A percentile compares a stretch with the other conserved stretches of the same genome.
Conservation (phyloP, 1,140 invertebrate genomes). For the Colletes latitarsis region DNA sequence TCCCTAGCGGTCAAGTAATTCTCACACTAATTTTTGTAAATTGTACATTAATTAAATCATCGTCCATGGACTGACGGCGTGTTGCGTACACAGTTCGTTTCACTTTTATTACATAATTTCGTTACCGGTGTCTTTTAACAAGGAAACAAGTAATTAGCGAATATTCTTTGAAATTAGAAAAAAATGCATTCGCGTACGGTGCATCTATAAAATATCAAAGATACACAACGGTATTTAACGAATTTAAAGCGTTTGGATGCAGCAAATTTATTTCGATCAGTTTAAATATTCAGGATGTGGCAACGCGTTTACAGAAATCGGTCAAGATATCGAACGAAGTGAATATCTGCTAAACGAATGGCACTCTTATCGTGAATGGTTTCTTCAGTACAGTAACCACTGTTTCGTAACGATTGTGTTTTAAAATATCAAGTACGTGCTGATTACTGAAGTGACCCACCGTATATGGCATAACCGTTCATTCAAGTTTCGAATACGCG, state of each 20-base stretch:
- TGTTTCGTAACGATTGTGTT: slow-evolving; percentile 16
- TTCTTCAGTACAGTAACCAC: neutral
- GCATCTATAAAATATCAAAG: neutral
- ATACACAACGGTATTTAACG: neutral
- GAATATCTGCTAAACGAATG: neutral
- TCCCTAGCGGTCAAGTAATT: slow-evolving; percentile 52
- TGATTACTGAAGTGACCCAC: neutral
- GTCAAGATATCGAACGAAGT: neutral
- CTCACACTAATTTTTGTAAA: slow-evolving; percentile 68
- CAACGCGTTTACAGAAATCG: neutral
- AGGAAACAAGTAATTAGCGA: slow-evolving; percentile 38
- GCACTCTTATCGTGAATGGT: neutral
- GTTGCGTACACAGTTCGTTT: slow-evolving; percentile 38
- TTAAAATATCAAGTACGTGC: neutral
- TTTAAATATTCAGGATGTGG: too few species aligned
- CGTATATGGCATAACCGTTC: slow-evolving; percentile 26
- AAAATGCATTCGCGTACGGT: neutral
- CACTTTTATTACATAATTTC: slow-evolving; percentile 52
- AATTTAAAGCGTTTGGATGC: too few species aligned
- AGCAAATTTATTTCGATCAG: neutral
- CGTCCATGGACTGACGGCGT: slow-evolving; percentile 26
- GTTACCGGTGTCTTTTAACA: slow-evolving; percentile 24
- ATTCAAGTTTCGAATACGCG: slow-evolving; percentile 18
- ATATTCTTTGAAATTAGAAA: neutral
- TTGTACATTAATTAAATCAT: slow-evolving; percentile 66